phyloP scores from a whole-genome alignment of 2,888 invertebrate species.

The Ormia ochracea region DNA sequence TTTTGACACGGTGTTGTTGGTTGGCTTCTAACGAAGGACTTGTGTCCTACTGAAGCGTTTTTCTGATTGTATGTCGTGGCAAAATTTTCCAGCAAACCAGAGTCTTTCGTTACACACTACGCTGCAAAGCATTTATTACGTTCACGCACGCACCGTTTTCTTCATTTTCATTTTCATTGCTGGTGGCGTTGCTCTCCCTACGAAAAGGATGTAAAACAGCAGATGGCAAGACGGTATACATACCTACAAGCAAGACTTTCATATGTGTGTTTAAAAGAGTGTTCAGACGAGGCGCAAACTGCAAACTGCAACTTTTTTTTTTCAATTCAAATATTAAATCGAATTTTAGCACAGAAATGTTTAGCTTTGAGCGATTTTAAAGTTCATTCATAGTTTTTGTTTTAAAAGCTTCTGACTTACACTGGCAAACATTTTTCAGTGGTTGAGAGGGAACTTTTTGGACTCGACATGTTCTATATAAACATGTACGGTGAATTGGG shows the following conservation, averaged over 20 bases:
- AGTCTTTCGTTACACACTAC: constrained; percentile 55
- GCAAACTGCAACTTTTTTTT: neutral
- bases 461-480: no score
- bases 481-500: no score
- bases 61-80: constrained; percentile 57
- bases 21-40: constrained; percentile 77
- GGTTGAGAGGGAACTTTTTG: no score
- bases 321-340: no score
- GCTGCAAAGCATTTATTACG: constrained; percentile 28
- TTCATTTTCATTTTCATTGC: neutral
- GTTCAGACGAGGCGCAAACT: neutral
- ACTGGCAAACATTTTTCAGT: no score
- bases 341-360: no score
- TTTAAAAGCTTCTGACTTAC: no score
- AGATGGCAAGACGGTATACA: neutral
- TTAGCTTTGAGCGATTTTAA: no score
- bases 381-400: no score
- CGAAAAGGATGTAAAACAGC: constrained; percentile 2
- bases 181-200: neutral
- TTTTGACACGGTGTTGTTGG: constrained; percentile 70
- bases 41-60: constrained; percentile 74
- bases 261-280: neutral
- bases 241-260: neutral
- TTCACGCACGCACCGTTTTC: constrained; percentile 52
- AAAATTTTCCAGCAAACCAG: constrained; percentile 43